Evolutionary conservation across 2,888 invertebrate species (phyloP).

Genomic region (Tetramorium bicarinatum): DNA sequence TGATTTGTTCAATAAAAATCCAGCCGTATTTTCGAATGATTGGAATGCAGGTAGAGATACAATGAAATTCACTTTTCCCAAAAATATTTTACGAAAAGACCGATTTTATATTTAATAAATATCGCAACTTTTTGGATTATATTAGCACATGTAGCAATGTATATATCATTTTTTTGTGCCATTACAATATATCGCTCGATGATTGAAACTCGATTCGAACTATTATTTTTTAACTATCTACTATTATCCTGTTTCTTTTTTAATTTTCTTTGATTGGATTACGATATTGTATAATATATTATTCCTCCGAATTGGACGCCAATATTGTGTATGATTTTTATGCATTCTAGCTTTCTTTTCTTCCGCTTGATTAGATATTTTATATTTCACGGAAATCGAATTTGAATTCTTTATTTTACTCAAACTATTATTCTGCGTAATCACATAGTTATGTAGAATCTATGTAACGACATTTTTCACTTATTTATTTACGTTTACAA

Average conservation of each 20-base stretch:
- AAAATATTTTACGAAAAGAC: background rate
- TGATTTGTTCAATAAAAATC: slow-evolving; percentile 52
- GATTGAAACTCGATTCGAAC: background rate
- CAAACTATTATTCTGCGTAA: background rate
- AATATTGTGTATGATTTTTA: background rate
- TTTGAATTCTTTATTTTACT: background rate
- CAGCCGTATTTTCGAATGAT: slow-evolving; percentile 4
- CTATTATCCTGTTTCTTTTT: slow-evolving; percentile 46
- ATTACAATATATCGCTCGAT: background rate
- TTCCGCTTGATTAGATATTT: slow-evolving; percentile 29
- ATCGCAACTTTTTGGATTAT: background rate
- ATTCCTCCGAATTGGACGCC: slow-evolving; percentile 30
- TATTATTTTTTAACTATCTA: background rate
- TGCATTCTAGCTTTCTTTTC: background rate
- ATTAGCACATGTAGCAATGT: background rate
- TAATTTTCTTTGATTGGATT: slow-evolving; percentile 47
- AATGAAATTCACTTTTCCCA: background rate
- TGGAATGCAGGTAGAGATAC: background rate
- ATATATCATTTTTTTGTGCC: background rate
- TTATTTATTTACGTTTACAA: background rate
- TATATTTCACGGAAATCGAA: slow-evolving; percentile 19
- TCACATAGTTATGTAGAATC: background rate
- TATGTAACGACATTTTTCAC: background rate
- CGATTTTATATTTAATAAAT: background rate
- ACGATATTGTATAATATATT: slow-evolving; percentile 32